phyloP scores from a whole-genome alignment of 2,797 vertebrate species.

The Silurus lanzhouensis region DNA sequence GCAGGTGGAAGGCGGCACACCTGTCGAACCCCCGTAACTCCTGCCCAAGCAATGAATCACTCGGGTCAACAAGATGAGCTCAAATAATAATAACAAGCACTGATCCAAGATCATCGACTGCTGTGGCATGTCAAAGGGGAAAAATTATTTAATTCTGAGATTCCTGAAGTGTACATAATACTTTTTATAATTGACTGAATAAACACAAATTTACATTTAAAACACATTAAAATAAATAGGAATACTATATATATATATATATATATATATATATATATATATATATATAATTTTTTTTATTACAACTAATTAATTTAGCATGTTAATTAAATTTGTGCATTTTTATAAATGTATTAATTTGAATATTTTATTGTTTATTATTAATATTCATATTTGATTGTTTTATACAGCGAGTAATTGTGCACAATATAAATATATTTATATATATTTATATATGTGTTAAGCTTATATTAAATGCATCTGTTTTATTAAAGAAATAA shows the following conservation, averaged over 20 bases:
- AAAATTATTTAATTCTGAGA: neutral
- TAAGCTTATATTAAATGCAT: neutral
- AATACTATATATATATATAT: neutral
- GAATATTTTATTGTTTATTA: too few species aligned
- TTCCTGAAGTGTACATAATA: neutral
- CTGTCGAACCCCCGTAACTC: constrained; percentile 67
- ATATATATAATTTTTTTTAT: neutral
- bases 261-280: neutral
- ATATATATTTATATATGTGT: too few species aligned
- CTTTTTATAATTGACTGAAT: neutral
- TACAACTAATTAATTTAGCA: neutral
- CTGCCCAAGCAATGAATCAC: constrained; percentile 65
- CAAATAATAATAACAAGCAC: constrained; percentile 38
- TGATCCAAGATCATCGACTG: neutral
- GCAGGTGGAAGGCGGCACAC: constrained; percentile 80
- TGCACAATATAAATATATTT: neutral
- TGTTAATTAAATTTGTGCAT: too few species aligned
- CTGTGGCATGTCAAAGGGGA: neutral
- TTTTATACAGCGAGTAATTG: too few species aligned
- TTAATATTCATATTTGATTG: too few species aligned
- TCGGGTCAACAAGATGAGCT: constrained; percentile 54
- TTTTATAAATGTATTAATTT: too few species aligned
- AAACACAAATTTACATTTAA: neutral
- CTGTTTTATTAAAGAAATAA: neutral
- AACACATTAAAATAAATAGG: neutral